Conservation (phyloP, 2,113 vertebrate genomes). For the Clupea harengus region DNA sequence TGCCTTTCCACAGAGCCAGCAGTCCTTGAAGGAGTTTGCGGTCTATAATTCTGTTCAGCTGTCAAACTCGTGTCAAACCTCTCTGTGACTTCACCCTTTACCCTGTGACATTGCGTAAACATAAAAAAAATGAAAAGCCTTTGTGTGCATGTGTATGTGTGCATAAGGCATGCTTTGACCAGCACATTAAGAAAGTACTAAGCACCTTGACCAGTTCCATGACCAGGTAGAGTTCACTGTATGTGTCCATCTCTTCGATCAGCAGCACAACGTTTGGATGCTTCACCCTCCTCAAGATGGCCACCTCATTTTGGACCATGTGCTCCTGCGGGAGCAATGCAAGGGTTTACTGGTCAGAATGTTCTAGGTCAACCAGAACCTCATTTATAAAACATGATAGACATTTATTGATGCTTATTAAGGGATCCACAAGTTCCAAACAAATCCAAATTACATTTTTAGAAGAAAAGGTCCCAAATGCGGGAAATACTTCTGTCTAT, state of each 20-base stretch:
- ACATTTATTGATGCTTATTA: not conserved
- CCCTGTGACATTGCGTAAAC: not conserved
- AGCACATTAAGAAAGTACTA: not conserved
- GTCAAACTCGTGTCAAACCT: not conserved
- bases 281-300: conserved; percentile 92
- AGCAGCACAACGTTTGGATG: conserved; percentile 97
- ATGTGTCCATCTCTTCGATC: conserved; percentile 96
- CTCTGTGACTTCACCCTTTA: not conserved
- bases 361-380: not conserved
- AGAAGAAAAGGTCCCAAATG: not conserved
- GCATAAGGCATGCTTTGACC: not conserved
- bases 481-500: not conserved
- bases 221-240: conserved; percentile 88
- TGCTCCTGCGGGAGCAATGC: conserved; percentile 79
- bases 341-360: not conserved
- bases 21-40: not conserved
- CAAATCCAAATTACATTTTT: not conserved
- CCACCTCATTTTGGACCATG: conserved; percentile 97
- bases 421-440: not conserved
- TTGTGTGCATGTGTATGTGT: not conserved
- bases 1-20: conserved; percentile 25
- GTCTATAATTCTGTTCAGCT: not conserved
- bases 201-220: conserved; percentile 98
- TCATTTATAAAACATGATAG: conserved; percentile 4
- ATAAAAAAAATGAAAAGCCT: not conserved